phyloP scores from a whole-genome alignment of 2,888 invertebrate species.

The Parnassius orleans region DNA sequence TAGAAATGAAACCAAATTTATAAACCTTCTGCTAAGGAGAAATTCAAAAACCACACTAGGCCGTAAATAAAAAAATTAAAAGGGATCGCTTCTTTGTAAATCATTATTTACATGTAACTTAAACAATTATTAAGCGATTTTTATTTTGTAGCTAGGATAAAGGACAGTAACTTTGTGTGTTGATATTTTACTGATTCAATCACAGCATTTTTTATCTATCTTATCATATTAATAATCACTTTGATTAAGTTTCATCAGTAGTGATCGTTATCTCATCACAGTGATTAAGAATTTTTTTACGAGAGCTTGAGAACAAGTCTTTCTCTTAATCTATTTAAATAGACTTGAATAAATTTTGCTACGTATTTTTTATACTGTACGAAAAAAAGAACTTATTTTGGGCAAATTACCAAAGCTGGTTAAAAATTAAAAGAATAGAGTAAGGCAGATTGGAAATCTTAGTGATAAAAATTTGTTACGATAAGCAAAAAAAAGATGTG shows the following conservation, averaged over 20 bases:
- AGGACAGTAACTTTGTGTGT: neutral
- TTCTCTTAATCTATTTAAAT: neutral
- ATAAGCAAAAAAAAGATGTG: no score
- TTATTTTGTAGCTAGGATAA: neutral
- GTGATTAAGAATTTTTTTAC: slow-evolving; percentile 21
- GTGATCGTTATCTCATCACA: neutral
- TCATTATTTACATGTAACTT: slow-evolving; percentile 15
- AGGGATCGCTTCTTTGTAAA: slow-evolving; percentile 5
- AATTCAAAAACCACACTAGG: slow-evolving; percentile 12
- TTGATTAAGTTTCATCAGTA: slow-evolving; percentile 21
- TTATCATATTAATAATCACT: slow-evolving; percentile 18
- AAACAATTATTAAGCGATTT: neutral
- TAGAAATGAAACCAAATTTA: neutral
- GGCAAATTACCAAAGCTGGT: no score
- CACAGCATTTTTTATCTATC: slow-evolving; percentile 5
- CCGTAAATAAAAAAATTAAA: slow-evolving; percentile 19
- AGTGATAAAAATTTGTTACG: no score
- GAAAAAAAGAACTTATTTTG: no score
- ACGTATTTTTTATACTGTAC: no score
- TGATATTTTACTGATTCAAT: slow-evolving; percentile 19
- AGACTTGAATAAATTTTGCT: neutral
- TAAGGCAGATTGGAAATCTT: no score
- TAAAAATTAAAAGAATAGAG: no score
- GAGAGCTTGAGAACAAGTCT: slow-evolving; percentile 12
- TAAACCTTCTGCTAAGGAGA: slow-evolving; percentile 18